Base-by-base conservation (phyloP, 2,797 vertebrate species). In the Acanthiza pusilla region DNA sequence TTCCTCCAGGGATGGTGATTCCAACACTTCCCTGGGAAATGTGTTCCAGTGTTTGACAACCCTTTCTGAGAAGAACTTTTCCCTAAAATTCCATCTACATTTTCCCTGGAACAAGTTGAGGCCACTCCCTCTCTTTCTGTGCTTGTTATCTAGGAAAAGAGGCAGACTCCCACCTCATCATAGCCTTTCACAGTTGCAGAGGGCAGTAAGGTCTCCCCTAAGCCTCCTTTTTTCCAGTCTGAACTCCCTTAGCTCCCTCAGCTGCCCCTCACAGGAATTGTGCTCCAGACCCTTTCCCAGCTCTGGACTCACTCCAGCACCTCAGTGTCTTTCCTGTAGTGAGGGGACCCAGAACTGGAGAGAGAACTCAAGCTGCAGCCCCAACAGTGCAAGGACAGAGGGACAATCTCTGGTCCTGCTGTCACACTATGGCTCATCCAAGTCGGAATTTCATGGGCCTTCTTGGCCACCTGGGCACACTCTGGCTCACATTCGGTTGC, bases 81-180 rank as follows among this genome's bases (percentile, higher is more conserved):
- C 36, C 12, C 8, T n/a, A 42, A 54, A 38, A 61, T 25, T 5
- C 13, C 18, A 43, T 29, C 14, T 50, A 43, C 73, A 55, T 32
- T 42, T 55, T 16, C 20, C 17, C 36, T 55, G 32, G 42, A 38
- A 42, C 8, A 38, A 18, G 10, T 11, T 50, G 20, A 61, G 27
- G 36, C 7, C 11, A 2, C 32, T 85, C 15, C 20, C 8, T 50
- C 16, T 23, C 34, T 48, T 60, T 53, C 32, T 55, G 25, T 53
- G 18, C 19, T 26, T 29, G 11, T 26, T 50, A 30, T 6, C 29
- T 55, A 18, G 23, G 42, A 67, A 54, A 43, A 55, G 36, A 43
- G 1, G 8, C 16, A 25, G 10, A 48, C 0, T 0, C 4, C 6
- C 11, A 29, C 5, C 42, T 50, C 27, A 27, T 16, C 14, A 36